phyloP scores from a whole-genome alignment of 2,888 invertebrate genomes.

The Stenolophus ochropezus region DNA sequence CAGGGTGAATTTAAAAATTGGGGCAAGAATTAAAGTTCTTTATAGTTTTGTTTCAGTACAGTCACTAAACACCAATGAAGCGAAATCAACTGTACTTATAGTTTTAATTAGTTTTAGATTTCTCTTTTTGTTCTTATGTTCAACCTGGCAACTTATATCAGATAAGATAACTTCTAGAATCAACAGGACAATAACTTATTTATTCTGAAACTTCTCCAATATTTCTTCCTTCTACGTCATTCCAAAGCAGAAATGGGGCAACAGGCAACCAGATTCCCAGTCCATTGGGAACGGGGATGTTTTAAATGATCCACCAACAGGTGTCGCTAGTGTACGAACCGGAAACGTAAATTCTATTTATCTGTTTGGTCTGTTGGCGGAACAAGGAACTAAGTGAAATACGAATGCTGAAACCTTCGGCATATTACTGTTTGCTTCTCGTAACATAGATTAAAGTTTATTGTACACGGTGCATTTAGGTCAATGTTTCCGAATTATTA shows the following conservation, averaged over 20 bases:
- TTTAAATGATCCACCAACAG: constrained; percentile 2
- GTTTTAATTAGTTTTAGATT: background rate
- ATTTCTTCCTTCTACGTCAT: background rate
- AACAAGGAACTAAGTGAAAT: constrained; percentile 3
- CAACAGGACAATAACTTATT: background rate
- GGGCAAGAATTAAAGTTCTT: too few relatives aligned
- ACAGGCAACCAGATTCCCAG: background rate
- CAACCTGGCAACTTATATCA: background rate
- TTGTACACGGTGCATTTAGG: background rate
- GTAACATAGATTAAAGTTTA: background rate
- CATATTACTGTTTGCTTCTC: background rate
- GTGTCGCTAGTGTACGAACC: background rate
- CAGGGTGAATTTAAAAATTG: too few relatives aligned
- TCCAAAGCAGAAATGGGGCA: background rate
- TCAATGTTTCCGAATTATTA: constrained; percentile 1
- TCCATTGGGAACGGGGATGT: background rate
- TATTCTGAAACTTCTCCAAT: background rate
- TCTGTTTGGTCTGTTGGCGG: background rate
- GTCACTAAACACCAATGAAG: too few relatives aligned
- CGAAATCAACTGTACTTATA: too few relatives aligned
- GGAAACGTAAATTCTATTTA: background rate
- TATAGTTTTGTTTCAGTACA: too few relatives aligned
- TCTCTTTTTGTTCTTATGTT: too few relatives aligned
- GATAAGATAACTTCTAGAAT: background rate
- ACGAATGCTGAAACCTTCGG: background rate